phyloP scores from a whole-genome alignment of 2,113 vertebrate genomes.

The Salvelinus fontinalis region DNA sequence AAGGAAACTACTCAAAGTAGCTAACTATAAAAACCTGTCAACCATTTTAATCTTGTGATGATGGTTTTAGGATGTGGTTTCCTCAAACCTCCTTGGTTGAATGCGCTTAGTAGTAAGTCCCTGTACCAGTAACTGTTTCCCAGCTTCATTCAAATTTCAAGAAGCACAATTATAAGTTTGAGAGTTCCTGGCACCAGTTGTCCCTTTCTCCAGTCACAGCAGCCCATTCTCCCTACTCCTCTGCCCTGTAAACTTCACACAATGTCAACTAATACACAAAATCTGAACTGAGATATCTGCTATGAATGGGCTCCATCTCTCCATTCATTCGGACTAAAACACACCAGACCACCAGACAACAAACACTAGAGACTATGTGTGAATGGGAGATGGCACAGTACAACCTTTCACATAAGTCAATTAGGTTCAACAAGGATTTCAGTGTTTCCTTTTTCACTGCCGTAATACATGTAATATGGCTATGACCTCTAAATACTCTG shows the following conservation, averaged over 20 bases:
- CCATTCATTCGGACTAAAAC: not conserved
- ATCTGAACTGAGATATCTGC: conserved; percentile 9
- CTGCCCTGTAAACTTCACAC: conserved; percentile 15
- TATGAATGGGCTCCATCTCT: not conserved
- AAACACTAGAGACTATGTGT: not conserved
- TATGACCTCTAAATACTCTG: too few relatives aligned
- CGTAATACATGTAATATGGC: not conserved
- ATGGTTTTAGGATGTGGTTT: too few relatives aligned
- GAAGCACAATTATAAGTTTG: conserved; percentile 29
- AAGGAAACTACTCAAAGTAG: too few relatives aligned
- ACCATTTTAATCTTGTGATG: too few relatives aligned
- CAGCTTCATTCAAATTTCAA: conserved; percentile 25
- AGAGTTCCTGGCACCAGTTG: conserved; percentile 47
- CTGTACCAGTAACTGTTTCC: conserved; percentile 32
- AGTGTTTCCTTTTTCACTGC: not conserved
- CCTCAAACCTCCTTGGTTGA: too few relatives aligned
- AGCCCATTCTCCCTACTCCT: conserved; percentile 39
- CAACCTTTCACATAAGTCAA: conserved; percentile 16
- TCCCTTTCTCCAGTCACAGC: conserved; percentile 44
- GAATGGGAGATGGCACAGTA: not conserved
- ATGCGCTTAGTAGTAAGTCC: too few relatives aligned
- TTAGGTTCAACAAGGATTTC: conserved; percentile 22
- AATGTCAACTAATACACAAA: conserved; percentile 20
- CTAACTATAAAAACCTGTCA: too few relatives aligned
- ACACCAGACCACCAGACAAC: conserved; percentile 1